phyloP scores from a whole-genome alignment of 1,140 invertebrate species.

The Diorhabda carinulata region DNA sequence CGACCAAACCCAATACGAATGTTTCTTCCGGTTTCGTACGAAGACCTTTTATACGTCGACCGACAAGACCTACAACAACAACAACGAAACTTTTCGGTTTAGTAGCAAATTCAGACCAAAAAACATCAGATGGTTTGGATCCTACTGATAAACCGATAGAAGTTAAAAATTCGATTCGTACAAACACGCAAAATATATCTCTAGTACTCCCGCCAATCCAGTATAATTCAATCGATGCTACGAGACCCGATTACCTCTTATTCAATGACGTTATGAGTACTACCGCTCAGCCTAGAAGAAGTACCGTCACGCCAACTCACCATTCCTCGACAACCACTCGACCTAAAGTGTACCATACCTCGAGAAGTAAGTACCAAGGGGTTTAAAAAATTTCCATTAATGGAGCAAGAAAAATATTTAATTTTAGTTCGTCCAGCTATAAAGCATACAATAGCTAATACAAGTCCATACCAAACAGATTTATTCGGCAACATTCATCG shows the following conservation, averaged over 20 bases:
- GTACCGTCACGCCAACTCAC: not conserved
- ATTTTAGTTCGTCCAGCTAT: not conserved
- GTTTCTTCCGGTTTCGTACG: slow-evolving; percentile 26
- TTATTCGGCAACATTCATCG: too few species aligned
- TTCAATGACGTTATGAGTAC: too few species aligned
- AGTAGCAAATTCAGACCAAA: slow-evolving; percentile 32
- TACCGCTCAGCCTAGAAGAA: too few species aligned
- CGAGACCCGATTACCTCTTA: too few species aligned
- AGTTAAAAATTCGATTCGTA: slow-evolving; percentile 27
- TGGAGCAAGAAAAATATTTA: too few species aligned
- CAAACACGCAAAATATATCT: slow-evolving; percentile 7
- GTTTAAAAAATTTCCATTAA: too few species aligned
- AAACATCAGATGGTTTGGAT: too few species aligned
- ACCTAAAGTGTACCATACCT: too few species aligned
- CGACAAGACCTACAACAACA: slow-evolving; percentile 17
- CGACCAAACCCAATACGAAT: slow-evolving; percentile 7
- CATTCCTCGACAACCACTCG: not conserved
- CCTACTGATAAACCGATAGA: slow-evolving; percentile 3
- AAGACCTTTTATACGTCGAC: slow-evolving; percentile 25
- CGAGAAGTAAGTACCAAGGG: too few species aligned
- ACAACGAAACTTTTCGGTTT: slow-evolving; percentile 26
- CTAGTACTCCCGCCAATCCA: too few species aligned
- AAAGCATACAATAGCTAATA: not conserved
- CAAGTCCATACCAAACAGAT: not conserved
- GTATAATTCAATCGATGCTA: too few species aligned